A percentile compares a stretch with the other conserved stretches of the same genome.
phyloP scores from a whole-genome alignment of 2,888 invertebrate species.

The Strigamia maritima region DNA sequence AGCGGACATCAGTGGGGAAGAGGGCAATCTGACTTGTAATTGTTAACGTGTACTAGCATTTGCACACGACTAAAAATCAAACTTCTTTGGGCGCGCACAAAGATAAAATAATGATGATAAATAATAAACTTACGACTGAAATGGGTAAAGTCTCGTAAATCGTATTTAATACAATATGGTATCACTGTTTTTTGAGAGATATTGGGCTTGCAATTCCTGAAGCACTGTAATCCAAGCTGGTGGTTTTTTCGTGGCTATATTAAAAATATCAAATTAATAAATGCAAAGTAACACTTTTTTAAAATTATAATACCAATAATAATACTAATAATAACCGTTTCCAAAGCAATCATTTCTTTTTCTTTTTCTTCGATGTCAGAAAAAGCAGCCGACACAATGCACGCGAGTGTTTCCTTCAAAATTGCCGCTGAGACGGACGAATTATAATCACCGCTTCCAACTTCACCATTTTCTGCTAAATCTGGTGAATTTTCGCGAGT shows the following conservation, averaged over 20 bases:
- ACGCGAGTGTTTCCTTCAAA: slow-evolving; percentile 51
- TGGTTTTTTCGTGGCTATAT: not conserved
- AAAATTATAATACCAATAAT: slow-evolving; percentile 56
- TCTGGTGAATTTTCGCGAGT: slow-evolving; percentile 41
- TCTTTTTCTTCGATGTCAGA: slow-evolving; percentile 59
- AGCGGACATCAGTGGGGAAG: too few species aligned
- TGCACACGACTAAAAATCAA: too few species aligned
- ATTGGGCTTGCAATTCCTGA: slow-evolving; percentile 9
- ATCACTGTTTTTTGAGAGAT: not conserved
- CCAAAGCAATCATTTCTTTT: slow-evolving; percentile 62
- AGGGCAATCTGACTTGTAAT: too few species aligned
- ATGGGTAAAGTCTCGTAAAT: not conserved
- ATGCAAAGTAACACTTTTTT: not conserved
- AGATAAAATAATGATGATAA: too few species aligned
- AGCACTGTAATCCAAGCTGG: slow-evolving; percentile 10
- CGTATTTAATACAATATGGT: not conserved
- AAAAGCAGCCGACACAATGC: slow-evolving; percentile 48
- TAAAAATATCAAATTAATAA: too few species aligned
- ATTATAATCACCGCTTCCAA: slow-evolving; percentile 39
- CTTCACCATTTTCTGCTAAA: slow-evolving; percentile 45
- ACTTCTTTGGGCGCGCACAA: too few species aligned
- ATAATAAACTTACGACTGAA: not conserved
- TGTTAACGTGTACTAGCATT: too few species aligned
- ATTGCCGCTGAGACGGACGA: slow-evolving; percentile 44
- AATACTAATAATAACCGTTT: slow-evolving; percentile 73